Percentiles rank a stretch among this genome's conserved stretches.
Conservation (phyloP, 2,888 invertebrate genomes). For the Pterobdella sp. region DNA sequence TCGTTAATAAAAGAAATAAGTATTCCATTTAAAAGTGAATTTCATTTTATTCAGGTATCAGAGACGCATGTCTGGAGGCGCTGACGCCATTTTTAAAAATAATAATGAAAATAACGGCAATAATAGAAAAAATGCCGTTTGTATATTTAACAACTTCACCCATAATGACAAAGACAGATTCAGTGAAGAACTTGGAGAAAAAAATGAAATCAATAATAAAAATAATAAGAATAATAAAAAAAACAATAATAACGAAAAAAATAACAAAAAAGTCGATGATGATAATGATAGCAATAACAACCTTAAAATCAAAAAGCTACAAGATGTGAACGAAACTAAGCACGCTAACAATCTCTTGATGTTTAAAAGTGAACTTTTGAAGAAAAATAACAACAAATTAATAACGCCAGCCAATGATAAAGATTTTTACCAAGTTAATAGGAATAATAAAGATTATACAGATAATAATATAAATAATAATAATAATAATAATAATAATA, state of each 20-base stretch:
- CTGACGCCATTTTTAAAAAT: too few species aligned
- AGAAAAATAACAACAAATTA: not conserved
- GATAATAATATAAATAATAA: slow-evolving; percentile 6
- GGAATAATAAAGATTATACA: slow-evolving; percentile 12
- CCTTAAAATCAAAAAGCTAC: not conserved
- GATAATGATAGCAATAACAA: not conserved
- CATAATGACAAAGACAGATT: too few species aligned
- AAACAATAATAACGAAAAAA: not conserved
- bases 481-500: slow-evolving; percentile 9
- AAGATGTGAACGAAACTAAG: too few species aligned
- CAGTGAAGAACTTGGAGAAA: too few species aligned
- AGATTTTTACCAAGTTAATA: slow-evolving; percentile 17
- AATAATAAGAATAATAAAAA: not conserved
- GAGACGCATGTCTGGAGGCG: too few species aligned
- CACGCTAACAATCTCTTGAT: too few species aligned
- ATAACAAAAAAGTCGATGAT: not conserved
- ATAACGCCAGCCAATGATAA: not conserved
- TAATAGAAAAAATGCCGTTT: not conserved
- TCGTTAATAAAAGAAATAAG: too few species aligned
- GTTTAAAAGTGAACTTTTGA: not conserved
- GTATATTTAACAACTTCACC: too few species aligned
- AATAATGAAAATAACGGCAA: not conserved
- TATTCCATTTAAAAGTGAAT: too few species aligned
- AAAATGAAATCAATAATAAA: not conserved
- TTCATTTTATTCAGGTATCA: too few species aligned